Evolutionary conservation across 1,140 invertebrate species (phyloP).

Genomic region (Lepidurus apus): DNA sequence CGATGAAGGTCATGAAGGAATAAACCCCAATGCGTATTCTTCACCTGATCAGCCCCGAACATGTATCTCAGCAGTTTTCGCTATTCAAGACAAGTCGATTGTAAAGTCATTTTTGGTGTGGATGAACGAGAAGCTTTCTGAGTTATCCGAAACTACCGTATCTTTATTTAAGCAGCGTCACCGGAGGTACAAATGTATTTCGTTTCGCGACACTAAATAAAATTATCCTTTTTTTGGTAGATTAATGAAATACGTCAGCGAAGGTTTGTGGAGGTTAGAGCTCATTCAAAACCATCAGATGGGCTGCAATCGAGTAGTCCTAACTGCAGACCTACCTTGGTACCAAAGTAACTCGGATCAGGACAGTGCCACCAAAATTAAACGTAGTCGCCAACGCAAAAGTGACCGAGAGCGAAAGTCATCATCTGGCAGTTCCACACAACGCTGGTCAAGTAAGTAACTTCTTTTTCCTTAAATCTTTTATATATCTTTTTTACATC

Average conservation of each 20-base stretch:
- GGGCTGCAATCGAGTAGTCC: neutral
- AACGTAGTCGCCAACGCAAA: neutral
- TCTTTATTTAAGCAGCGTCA: neutral
- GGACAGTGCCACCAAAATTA: neutral
- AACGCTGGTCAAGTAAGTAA: slow-evolving; percentile 2
- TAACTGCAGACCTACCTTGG: neutral
- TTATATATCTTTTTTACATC: neutral
- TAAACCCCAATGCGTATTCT: neutral
- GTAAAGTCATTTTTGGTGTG: neutral
- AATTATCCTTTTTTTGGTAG: slow-evolving; percentile 14
- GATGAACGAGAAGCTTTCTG: neutral
- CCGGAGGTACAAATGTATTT: neutral
- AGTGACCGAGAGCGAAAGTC: neutral
- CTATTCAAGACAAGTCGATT: neutral
- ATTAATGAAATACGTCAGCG: slow-evolving; percentile 29
- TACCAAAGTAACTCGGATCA: neutral
- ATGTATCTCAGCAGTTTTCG: neutral
- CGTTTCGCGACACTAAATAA: neutral
- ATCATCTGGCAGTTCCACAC: neutral
- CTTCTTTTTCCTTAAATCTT: neutral
- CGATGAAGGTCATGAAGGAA: neutral
- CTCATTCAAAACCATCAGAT: slow-evolving; percentile 8
- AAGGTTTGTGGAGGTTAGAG: slow-evolving; percentile 32
- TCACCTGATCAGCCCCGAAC: neutral
- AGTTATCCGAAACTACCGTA: neutral